phyloP scores from a whole-genome alignment of 1,140 invertebrate genomes.

The Metopolophium dirhodum region DNA sequence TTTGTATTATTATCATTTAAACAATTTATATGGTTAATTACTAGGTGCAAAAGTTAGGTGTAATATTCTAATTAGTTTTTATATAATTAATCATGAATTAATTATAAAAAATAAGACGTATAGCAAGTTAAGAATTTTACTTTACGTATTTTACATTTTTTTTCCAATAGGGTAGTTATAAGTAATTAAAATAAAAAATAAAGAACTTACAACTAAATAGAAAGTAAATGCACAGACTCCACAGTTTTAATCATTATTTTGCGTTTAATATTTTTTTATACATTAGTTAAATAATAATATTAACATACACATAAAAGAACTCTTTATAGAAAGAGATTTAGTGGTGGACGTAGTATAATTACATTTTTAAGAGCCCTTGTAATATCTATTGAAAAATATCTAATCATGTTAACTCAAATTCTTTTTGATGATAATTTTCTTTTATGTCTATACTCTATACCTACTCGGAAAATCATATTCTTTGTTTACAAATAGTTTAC shows the following conservation, averaged over 20 bases:
- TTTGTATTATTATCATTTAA: too few relatives aligned
- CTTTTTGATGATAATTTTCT: conserved; percentile 28
- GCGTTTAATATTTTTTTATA: neutral
- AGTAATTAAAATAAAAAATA: neutral
- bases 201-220: neutral
- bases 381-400: conserved; percentile 39
- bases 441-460: neutral
- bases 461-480: neutral
- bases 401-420: conserved; percentile 36
- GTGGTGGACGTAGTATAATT: neutral
- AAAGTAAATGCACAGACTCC: neutral
- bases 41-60: too few relatives aligned
- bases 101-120: neutral
- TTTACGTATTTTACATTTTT: neutral
- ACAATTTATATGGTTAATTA: too few relatives aligned
- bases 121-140: neutral
- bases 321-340: neutral
- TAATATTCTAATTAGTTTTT: neutral
- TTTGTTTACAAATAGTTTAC: conserved; percentile 40
- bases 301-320: conserved; percentile 39
- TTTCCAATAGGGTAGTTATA: neutral
- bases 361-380: conserved; percentile 18
- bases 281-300: conserved; percentile 11
- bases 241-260: conserved; percentile 14
- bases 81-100: neutral